Base-by-base conservation (phyloP, 2,888 invertebrate species). In the Drosophila limbata region DNA sequence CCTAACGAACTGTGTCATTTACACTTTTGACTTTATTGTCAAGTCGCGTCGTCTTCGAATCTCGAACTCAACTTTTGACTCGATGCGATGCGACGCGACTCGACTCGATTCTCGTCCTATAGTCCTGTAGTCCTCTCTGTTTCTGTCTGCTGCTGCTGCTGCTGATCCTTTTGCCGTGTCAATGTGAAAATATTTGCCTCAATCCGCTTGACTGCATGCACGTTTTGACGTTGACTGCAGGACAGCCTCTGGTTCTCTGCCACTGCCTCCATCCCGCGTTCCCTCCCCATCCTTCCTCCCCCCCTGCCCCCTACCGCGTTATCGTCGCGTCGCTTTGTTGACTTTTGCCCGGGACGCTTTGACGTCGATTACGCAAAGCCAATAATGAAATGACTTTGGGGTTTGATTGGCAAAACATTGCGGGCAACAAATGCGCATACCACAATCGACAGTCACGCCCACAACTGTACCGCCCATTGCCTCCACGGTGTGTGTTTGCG, bases 1-100 rank as follows among this genome's bases (percentile, higher is more conserved):
- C 79, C 88, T 90, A 89, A 89, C 90, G 90, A 89, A 90, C 90
- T 89, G 90, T 89, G 89, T 90, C 88, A 90, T 90, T 90, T 89
- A 90, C 90, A 90, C 90, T 88, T 84, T 88, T 82, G 82, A 77
- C 86, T 84, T 83, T 85, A 81, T 85, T 85, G 80, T 77, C 74
- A 71, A 75, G 71, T 67, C 72, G 68, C 73, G 64, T 70, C 67
- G 62, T 62, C 65, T 73, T 81, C 62, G 64, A 73, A 73, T 77
- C 81, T 81, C 77, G 48, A 73, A 61, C 60, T 45, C 67, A 50
- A 42, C 40, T 63, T 51, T 39, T 59, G 21, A 15, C 39, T 39
- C 37, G 11, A 48, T 6, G n/a, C 31, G 19, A 37, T 13, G 0
- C 35, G 13, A 35, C 50, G 13, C 50, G 5, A 47, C 47, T 25